Evolutionary conservation across 2,797 vertebrate genomes (phyloP).

Genomic region (Phylloscopus collybita): DNA sequence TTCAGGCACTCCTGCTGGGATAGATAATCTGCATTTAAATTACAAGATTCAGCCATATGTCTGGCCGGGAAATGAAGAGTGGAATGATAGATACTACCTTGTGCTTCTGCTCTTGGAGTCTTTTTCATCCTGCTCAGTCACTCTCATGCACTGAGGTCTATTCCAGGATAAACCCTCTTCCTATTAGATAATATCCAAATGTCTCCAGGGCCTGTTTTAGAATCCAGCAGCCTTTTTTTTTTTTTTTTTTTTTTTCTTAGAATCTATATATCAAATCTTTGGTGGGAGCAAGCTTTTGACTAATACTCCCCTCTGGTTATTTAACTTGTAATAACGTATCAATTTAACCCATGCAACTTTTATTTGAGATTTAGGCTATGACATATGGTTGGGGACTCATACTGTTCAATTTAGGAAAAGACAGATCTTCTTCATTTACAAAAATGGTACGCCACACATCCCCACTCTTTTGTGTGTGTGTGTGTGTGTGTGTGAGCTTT

Average conservation of each 20-base stretch:
- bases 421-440: not conserved
- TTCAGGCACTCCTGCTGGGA: conserved; percentile 52
- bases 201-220: conserved; percentile 32
- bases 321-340: conserved; percentile 18
- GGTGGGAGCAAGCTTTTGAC: conserved; percentile 15
- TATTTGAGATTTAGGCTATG: conserved; percentile 12
- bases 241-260: not conserved
- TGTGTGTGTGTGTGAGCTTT: not conserved
- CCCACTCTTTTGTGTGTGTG: not conserved
- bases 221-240: not conserved
- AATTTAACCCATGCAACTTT: conserved; percentile 12
- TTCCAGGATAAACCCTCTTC: conserved; percentile 48
- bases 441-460: not conserved
- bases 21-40: conserved; percentile 69
- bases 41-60: conserved; percentile 52
- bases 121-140: conserved; percentile 51
- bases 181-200: conserved; percentile 39
- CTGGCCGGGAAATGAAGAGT: conserved; percentile 60
- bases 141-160: not conserved
- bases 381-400: not conserved
- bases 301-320: conserved; percentile 34
- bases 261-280: conserved; percentile 31
- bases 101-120: conserved; percentile 17
- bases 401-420: not conserved
- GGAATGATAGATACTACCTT: conserved; percentile 54